Conservation (phyloP, 2,113 vertebrate genomes). For the Chrysemys picta region DNA sequence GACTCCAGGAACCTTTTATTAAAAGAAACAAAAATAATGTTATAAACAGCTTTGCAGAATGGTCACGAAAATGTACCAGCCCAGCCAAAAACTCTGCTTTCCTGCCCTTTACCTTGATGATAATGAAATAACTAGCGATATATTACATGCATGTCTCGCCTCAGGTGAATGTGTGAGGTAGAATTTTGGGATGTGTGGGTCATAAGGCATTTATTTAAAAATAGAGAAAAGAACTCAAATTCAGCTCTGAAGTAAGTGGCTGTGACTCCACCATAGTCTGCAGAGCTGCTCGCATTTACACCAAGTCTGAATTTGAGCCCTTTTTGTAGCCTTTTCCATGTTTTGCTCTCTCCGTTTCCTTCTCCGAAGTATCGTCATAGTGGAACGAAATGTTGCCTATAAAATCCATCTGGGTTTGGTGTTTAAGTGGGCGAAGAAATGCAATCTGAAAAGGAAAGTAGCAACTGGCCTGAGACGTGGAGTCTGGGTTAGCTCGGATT, state of each 20-base stretch:
- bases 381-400: background rate
- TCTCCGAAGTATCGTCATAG: background rate
- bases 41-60: background rate
- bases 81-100: background rate
- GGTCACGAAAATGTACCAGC: background rate
- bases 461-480: background rate
- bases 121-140: background rate
- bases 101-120: background rate
- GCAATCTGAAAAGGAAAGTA: background rate
- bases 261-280: background rate
- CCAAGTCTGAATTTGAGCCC: background rate
- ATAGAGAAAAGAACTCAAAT: background rate
- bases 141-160: background rate
- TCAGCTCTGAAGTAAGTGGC: background rate
- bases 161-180: background rate
- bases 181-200: background rate
- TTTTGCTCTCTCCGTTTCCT: background rate
- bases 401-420: background rate
- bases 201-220: background rate
- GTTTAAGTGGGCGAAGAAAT: background rate
- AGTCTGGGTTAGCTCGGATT: background rate
- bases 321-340: background rate
- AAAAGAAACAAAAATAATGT: background rate
- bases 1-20: background rate
- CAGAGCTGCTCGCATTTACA: background rate